phyloP scores from a whole-genome alignment of 2,113 vertebrate genomes.

The Romanogobio albipinnatus region DNA sequence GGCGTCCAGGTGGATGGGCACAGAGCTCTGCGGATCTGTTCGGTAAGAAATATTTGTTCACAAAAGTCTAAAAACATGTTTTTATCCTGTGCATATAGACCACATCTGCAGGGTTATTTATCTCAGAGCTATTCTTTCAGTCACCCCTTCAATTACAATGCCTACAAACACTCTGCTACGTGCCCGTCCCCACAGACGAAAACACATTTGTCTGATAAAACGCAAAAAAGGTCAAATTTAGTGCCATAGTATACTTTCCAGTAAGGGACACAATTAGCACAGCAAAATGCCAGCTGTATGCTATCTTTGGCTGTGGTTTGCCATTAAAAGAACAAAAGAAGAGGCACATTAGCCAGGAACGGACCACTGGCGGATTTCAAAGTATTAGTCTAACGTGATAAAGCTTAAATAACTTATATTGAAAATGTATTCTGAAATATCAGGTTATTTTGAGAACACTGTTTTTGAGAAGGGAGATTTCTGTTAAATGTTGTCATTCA shows the following conservation, averaged over 20 bases:
- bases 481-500: constrained; percentile 24
- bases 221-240: constrained; percentile 66
- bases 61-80: constrained; percentile 81
- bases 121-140: constrained; percentile 70
- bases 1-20: constrained; percentile 72
- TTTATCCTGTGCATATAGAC: constrained; percentile 72
- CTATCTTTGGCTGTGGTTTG: constrained; percentile 72
- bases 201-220: constrained; percentile 75
- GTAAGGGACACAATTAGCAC: constrained; percentile 61
- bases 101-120: constrained; percentile 80
- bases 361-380: constrained; percentile 65
- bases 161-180: constrained; percentile 63
- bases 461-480: not conserved
- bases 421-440: not conserved
- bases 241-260: constrained; percentile 65
- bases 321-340: constrained; percentile 70
- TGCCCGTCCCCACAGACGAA: constrained; percentile 66
- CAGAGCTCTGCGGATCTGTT: constrained; percentile 61
- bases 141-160: constrained; percentile 64
- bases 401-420: not conserved
- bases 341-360: constrained; percentile 65
- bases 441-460: not conserved
- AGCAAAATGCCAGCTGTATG: constrained; percentile 60
- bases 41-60: constrained; percentile 76
- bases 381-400: constrained; percentile 33